A percentile compares a stretch with the other conserved stretches of the same genome.
These are phyloP conservation scores for Uropetala carovei DNA, from an alignment of 2,888 invertebrate species.

Conservation along the genomic window DNA sequence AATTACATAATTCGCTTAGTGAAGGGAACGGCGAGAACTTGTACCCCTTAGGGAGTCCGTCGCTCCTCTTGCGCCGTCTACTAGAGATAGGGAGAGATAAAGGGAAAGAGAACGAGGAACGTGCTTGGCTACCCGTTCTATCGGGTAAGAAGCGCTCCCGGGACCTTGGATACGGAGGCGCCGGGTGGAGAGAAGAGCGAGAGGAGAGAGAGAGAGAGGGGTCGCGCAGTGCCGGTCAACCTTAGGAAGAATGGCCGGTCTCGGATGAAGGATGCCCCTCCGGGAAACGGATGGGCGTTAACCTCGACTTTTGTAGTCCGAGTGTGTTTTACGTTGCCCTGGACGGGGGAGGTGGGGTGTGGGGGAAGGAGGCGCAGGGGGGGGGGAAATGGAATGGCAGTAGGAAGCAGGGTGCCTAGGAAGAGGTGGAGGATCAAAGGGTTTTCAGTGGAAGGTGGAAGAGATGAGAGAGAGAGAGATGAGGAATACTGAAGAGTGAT, in stretches of 20 bases:
- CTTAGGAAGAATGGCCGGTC: background rate
- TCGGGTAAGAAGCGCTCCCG: background rate
- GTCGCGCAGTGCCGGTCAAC: conserved; percentile 1
- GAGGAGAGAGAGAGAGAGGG: background rate
- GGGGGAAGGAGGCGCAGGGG: background rate
- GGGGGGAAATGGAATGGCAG: background rate
- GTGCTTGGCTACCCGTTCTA: background rate
- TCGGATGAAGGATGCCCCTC: background rate
- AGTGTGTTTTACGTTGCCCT: background rate
- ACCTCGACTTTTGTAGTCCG: conserved; percentile 13
- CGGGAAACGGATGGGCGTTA: background rate
- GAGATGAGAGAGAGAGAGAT: no score
- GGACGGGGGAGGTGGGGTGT: background rate
- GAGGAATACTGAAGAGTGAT: no score
- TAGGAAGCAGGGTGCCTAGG: background rate
- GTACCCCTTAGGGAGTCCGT: background rate
- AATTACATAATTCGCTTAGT: conserved; percentile 36
- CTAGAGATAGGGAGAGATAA: background rate
- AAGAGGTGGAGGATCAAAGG: no score
- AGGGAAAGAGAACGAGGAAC: background rate
- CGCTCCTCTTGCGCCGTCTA: background rate
- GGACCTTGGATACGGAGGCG: background rate
- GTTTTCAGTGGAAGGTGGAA: no score
- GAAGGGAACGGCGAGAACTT: background rate
- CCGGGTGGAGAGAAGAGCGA: no score